phyloP scores from a whole-genome alignment of 2,888 invertebrate species.

The Andricus quercusramuli region DNA sequence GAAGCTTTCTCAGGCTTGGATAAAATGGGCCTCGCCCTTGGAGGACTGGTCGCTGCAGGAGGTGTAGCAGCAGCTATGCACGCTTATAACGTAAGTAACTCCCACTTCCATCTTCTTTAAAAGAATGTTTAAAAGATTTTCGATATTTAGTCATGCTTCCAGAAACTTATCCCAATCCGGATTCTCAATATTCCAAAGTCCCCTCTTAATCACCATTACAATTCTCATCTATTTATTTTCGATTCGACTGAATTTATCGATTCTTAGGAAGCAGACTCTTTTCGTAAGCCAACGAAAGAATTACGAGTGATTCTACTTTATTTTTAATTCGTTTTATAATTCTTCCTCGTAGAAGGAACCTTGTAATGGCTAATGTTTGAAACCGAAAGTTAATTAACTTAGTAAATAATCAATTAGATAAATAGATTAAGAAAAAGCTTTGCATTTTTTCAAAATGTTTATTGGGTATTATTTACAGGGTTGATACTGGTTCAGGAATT shows the following conservation, averaged over 20 bases:
- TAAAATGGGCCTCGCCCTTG: constrained; percentile 74
- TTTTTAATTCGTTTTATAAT: constrained; percentile 1
- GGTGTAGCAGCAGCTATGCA: constrained; percentile 75
- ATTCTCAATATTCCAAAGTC: neutral
- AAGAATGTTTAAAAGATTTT: neutral
- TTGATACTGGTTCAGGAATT: too few relatives aligned
- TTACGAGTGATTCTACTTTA: neutral
- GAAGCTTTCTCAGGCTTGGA: constrained; percentile 68
- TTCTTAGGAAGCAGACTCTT: neutral
- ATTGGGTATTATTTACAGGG: too few relatives aligned
- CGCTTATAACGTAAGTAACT: constrained; percentile 67
- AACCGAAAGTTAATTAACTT: too few relatives aligned
- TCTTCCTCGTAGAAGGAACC: too few relatives aligned
- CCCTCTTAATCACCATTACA: neutral
- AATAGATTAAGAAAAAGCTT: too few relatives aligned
- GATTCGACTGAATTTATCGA: constrained; percentile 4
- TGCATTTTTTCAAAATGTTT: too few relatives aligned
- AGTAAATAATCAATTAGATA: too few relatives aligned
- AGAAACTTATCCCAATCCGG: neutral
- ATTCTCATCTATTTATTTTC: neutral
- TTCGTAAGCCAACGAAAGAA: neutral
- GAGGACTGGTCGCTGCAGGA: constrained; percentile 75
- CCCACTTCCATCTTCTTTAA: neutral
- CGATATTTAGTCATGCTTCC: neutral
- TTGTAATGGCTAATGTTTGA: too few relatives aligned